phyloP scores from a whole-genome alignment of 2,797 vertebrate genomes.

The Pseudomugil gertrudae region DNA sequence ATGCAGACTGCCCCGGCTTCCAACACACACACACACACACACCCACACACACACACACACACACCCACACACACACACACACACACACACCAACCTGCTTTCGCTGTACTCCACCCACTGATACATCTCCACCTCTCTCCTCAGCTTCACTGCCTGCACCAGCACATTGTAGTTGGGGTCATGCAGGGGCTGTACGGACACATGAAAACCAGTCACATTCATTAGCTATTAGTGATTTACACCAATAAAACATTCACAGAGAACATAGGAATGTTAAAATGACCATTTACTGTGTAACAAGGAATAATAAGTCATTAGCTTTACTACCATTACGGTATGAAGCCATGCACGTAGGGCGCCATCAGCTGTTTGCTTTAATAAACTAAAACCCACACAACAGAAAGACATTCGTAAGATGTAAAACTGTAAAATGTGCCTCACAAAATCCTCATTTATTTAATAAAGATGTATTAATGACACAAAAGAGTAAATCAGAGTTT shows the following conservation, averaged over 20 bases:
- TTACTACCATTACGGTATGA: too few species aligned
- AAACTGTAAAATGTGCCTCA: too few species aligned
- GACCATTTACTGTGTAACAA: too few species aligned
- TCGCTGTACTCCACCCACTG: slow-evolving; percentile 95
- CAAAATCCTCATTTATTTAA: too few species aligned
- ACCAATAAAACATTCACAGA: neutral
- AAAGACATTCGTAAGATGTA: too few species aligned
- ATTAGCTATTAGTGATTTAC: neutral
- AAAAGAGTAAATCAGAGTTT: too few species aligned
- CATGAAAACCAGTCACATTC: neutral
- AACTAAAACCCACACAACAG: neutral
- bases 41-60: too few species aligned
- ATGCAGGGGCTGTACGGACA: slow-evolving; percentile 86
- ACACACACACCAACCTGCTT: slow-evolving; percentile 83
- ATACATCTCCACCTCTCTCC: slow-evolving; percentile 95
- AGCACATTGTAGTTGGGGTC: slow-evolving; percentile 93
- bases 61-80: too few species aligned
- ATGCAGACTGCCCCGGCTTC: neutral
- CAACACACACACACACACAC: too few species aligned
- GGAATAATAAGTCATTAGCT: too few species aligned
- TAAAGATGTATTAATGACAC: too few species aligned
- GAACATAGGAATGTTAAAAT: neutral
- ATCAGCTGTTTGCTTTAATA: slow-evolving; percentile 4
- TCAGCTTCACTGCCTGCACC: slow-evolving; percentile 91
- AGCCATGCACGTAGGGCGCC: neutral